These are phyloP conservation scores for Stenichneumon culpator DNA, from an alignment of 2,888 invertebrate species.

Conservation along the genomic window DNA sequence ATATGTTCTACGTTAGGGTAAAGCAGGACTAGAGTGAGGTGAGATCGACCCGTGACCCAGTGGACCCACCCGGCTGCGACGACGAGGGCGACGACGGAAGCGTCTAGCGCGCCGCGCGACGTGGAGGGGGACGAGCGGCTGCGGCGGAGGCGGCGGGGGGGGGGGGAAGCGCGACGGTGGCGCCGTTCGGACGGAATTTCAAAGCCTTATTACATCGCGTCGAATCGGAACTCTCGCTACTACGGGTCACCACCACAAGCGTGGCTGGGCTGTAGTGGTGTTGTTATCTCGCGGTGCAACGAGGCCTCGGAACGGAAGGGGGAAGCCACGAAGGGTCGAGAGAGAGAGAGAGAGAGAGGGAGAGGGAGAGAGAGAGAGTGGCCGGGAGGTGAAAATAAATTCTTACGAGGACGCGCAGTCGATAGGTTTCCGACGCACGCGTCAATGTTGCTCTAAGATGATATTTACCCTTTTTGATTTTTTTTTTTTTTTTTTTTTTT, in stretches of 20 bases:
- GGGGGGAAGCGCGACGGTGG: conserved; percentile 59
- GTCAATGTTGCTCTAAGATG: background rate
- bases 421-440: conserved; percentile 74
- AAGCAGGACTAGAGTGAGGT: conserved; percentile 54
- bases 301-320: conserved; percentile 65
- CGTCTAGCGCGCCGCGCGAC: conserved; percentile 6
- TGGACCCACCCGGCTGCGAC: conserved; percentile 81
- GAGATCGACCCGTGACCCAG: conserved; percentile 84
- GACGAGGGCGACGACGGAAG: conserved; percentile 43
- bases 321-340: conserved; percentile 74
- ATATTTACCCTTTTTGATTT: background rate
- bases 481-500: background rate
- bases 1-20: conserved; percentile 29
- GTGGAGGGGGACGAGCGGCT: background rate
- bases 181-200: conserved; percentile 59
- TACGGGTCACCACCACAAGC: background rate
- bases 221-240: background rate
- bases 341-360: conserved; percentile 59
- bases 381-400: conserved; percentile 81
- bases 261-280: background rate
- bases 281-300: conserved; percentile 49
- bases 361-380: conserved; percentile 62
- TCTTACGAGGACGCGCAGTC: conserved; percentile 79
- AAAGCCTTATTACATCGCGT: conserved; percentile 1
- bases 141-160: background rate